Conservation (phyloP, 1,140 invertebrate species). For the Danaus plexippus region DNA sequence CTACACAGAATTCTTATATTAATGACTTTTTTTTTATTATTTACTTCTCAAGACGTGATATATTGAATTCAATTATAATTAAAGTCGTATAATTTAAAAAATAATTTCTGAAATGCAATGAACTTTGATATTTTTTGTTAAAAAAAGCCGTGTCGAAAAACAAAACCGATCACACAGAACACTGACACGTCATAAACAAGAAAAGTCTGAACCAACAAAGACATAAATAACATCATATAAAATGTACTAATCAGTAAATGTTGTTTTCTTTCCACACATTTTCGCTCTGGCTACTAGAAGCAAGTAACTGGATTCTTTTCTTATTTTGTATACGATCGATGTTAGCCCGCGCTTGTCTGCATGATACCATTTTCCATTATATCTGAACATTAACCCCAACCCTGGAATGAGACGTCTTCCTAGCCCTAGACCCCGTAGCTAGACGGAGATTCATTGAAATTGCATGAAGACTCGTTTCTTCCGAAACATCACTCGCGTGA, state of each 20-base stretch:
- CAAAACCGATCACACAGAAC: too few relatives aligned
- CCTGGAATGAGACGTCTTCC: too few relatives aligned
- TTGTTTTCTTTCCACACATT: constrained; percentile 51
- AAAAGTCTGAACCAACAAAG: not conserved
- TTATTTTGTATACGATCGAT: constrained; percentile 26
- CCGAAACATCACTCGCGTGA: not conserved
- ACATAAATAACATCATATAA: constrained; percentile 17
- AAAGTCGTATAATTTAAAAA: too few relatives aligned
- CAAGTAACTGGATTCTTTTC: constrained; percentile 59
- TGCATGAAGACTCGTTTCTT: constrained; percentile 9
- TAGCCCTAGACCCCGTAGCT: constrained; percentile 55
- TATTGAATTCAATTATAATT: too few relatives aligned
- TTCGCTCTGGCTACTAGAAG: constrained; percentile 71
- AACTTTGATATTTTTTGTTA: too few relatives aligned
- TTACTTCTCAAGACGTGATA: too few relatives aligned
- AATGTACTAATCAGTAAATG: constrained; percentile 45
- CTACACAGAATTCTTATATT: too few relatives aligned
- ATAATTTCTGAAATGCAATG: too few relatives aligned
- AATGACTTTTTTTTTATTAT: too few relatives aligned
- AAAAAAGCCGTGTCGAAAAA: too few relatives aligned
- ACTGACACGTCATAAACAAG: not conserved
- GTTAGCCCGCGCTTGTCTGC: constrained; percentile 61
- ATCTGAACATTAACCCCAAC: constrained; percentile 29
- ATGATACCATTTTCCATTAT: constrained; percentile 41
- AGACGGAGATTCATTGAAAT: constrained; percentile 63